phyloP scores from a whole-genome alignment of 2,888 invertebrate genomes.

The Tipula unca region DNA sequence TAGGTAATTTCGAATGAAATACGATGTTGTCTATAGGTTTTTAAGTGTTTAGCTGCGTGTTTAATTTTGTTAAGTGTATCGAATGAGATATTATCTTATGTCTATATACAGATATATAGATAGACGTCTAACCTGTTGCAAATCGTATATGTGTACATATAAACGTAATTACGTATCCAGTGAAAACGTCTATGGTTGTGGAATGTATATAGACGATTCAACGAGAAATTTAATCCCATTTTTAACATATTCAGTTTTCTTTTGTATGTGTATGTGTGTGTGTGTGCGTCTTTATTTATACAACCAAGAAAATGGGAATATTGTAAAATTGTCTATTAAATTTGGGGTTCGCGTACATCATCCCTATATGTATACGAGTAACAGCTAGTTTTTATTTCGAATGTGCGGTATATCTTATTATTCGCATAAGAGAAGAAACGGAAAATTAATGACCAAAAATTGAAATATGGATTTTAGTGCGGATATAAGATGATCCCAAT shows the following conservation, averaged over 20 bases:
- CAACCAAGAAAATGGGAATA: neutral
- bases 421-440: neutral
- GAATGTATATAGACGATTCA: neutral
- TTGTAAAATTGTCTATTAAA: neutral
- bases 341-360: neutral
- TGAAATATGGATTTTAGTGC: neutral
- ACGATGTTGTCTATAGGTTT: neutral
- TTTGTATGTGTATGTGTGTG: neutral
- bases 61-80: neutral
- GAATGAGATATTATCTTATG: neutral
- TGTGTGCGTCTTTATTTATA: neutral
- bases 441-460: conserved; percentile 14
- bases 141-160: neutral
- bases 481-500: neutral
- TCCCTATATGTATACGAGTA: neutral
- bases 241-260: neutral
- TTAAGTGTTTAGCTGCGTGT: neutral
- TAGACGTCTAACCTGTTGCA: neutral
- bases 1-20: neutral
- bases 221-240: neutral
- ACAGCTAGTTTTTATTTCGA: neutral
- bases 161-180: too few species aligned
- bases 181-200: neutral
- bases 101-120: neutral
- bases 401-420: neutral